Percentiles rank a stretch among this genome's conserved stretches.
Conservation (phyloP, 2,797 vertebrate species). For the Bradypodion ventrale region DNA sequence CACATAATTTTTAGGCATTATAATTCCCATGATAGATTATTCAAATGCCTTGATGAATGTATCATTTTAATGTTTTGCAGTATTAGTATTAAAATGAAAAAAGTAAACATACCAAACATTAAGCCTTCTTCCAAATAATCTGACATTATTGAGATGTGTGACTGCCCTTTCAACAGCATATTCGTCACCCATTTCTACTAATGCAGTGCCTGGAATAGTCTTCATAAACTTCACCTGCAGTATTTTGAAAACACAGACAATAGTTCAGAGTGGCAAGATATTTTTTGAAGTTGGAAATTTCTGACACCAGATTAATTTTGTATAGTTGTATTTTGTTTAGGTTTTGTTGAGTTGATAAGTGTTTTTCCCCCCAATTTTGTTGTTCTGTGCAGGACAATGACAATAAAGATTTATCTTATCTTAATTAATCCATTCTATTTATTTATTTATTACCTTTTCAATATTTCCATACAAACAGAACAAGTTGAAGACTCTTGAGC, state of each 20-base stretch:
- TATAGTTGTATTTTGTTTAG: no score
- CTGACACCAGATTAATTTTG: not conserved
- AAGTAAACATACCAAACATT: conserved; percentile 88
- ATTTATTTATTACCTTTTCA: conserved; percentile 86
- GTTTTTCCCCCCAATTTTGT: no score
- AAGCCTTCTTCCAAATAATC: conserved; percentile 94
- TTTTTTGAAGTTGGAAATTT: not conserved
- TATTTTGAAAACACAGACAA: not conserved
- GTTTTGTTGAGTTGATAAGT: no score
- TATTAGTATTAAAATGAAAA: conserved; percentile 27
- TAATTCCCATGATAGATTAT: not conserved
- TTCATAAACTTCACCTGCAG: conserved; percentile 97
- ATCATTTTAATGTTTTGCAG: not conserved
- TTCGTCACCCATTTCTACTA: conserved; percentile 99
- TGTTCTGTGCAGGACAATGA: no score
- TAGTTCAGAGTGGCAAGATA: conserved; percentile 6
- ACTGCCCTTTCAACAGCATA: conserved; percentile 96
- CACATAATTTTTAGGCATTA: no score
- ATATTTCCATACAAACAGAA: conserved; percentile 98
- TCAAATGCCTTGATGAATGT: not conserved
- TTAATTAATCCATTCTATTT: not conserved
- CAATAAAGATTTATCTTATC: no score
- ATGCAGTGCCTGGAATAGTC: conserved; percentile 93
- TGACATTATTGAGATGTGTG: conserved; percentile 96
- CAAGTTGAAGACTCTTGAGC: conserved; percentile 95